Evolutionary conservation across 2,888 invertebrate genomes (phyloP).

Genomic region (Salpingus planirostris): DNA sequence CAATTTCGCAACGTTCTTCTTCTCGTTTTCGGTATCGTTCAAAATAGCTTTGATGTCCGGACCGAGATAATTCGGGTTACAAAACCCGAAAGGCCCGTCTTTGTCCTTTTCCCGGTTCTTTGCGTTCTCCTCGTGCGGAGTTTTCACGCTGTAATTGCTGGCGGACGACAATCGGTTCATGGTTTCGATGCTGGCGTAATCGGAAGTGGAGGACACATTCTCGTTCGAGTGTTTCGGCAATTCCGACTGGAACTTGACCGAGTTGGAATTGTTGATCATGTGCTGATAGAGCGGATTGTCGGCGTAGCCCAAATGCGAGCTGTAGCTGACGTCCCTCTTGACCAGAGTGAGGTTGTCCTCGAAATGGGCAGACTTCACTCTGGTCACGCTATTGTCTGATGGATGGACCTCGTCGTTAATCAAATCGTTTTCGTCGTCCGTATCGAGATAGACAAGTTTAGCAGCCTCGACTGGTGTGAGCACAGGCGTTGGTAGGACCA

Average conservation of each 20-base stretch:
- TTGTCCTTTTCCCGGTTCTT: conserved; percentile 29
- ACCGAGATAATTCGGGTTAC: conserved; percentile 68
- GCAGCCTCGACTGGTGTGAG: conserved; percentile 60
- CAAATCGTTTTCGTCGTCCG: conserved; percentile 52
- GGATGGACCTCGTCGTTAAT: conserved; percentile 29
- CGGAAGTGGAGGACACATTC: conserved; percentile 60
- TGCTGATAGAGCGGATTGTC: conserved; percentile 46
- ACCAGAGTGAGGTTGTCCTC: conserved; percentile 38
- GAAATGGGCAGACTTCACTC: conserved; percentile 22
- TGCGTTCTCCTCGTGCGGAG: conserved; percentile 34
- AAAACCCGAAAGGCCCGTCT: conserved; percentile 56
- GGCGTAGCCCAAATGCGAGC: conserved; percentile 45
- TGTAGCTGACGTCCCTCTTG: conserved; percentile 47
- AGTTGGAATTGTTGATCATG: conserved; percentile 47
- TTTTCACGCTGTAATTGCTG: conserved; percentile 42
- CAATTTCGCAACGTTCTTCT: conserved; percentile 20
- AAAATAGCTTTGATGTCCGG: conserved; percentile 47
- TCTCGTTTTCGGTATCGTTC: conserved; percentile 22
- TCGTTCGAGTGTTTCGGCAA: conserved; percentile 48
- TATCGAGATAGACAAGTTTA: conserved; percentile 60
- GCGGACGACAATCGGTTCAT: conserved; percentile 49
- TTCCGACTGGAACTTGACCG: conserved; percentile 50
- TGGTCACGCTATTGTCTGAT: too few species aligned
- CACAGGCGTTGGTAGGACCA: conserved; percentile 55
- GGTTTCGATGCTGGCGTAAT: conserved; percentile 66